Evolutionary conservation across 92 coral and sea anemone genomes (phyloP), one percentile per base, ranked within the genome.

Genomic region (Heliopora coerulea): DNA sequence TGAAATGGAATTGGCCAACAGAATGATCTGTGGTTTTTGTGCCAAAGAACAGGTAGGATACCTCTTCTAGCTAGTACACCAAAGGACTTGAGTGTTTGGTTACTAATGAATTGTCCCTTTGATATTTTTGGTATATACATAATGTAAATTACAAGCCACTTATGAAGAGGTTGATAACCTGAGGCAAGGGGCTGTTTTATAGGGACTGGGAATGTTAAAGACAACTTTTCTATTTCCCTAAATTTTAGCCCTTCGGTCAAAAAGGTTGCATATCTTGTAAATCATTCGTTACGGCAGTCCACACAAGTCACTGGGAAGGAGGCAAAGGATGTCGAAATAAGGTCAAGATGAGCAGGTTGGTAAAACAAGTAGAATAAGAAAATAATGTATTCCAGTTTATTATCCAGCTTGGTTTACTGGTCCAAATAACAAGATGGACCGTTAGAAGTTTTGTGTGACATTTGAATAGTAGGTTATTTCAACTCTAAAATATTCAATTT

Each of bases 301-400:
- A 68, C 35, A 70, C 97, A 15, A 69, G 91, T 41, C 96, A 91
- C 73, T 91, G 97, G 97, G 97, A 91, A 68, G 97, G 97, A 14
- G 97, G 97, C 72, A 91, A 79, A 59, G 97, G 97, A 78, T 91
- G 97, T 64, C 91, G 97, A 56, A 90, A 91, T 78, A 89, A 78
- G 67, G 46, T 80, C 7, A 25, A 74, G 46, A 91, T 91, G 97
- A 88, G 89, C 79, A 89, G 89, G 97, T 91, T 56, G 29, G 33
- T 23, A 23, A 7, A 50, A n/a, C 17, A 17, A 56, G 30, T 23
- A 9, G 3, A 13, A 28, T 13, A 6, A 56, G 61, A 3, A 56
- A 56, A 6, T 13, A 56, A 23, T 56, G 23, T 56, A 56, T 56
- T 4, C n/a, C n/a, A n/a, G n/a, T n/a, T n/a, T n/a, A n/a, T n/a